A percentile compares a stretch with the other conserved stretches of the same genome.
phyloP scores from a whole-genome alignment of 64 coral and sea anemone genomes.

The Dendronephthya gigantea region DNA sequence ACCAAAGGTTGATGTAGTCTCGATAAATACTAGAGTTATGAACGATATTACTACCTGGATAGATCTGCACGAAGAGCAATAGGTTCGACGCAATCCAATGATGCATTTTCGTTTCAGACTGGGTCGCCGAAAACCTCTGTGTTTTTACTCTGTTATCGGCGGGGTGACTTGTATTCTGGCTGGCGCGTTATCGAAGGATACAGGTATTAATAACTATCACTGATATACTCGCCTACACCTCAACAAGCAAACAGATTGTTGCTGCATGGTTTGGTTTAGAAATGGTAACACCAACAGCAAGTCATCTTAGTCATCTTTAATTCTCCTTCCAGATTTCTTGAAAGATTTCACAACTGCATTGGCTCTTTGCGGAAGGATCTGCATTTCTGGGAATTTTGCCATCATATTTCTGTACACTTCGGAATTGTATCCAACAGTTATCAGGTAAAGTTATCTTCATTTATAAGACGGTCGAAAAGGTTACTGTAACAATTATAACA shows the following conservation, averaged over 20 bases:
- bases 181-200: background rate
- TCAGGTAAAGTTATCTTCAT: background rate
- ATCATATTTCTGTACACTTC: background rate
- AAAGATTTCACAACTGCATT: background rate
- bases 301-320: too few relatives aligned
- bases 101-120: background rate
- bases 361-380: background rate
- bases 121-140: background rate
- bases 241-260: too few relatives aligned
- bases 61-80: background rate
- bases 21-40: too few relatives aligned
- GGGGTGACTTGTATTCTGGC: background rate
- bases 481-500: background rate
- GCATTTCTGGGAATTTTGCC: background rate
- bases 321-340: background rate
- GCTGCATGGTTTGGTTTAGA: too few relatives aligned
- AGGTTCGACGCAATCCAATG: background rate
- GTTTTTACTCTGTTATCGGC: background rate
- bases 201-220: background rate
- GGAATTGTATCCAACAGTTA: background rate
- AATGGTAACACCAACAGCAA: too few relatives aligned
- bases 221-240: too few relatives aligned
- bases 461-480: background rate
- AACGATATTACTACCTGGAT: too few relatives aligned
- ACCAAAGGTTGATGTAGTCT: too few relatives aligned